Conservation (phyloP, 1,140 invertebrate species). For the Diorhabda elongata region DNA sequence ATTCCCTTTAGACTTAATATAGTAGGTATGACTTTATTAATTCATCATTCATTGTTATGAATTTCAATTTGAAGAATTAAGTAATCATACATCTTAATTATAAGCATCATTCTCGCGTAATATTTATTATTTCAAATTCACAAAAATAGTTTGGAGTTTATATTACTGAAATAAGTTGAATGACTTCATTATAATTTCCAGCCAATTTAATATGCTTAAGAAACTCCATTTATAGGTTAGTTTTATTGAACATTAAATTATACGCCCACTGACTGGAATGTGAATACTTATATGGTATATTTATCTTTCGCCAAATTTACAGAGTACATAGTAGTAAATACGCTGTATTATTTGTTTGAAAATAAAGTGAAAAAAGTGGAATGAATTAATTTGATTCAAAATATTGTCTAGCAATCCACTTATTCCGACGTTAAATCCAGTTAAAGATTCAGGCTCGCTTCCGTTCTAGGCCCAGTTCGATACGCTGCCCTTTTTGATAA, state of each 20-base stretch:
- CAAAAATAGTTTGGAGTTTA: not conserved
- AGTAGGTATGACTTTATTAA: too few relatives aligned
- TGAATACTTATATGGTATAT: not conserved
- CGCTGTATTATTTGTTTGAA: too few relatives aligned
- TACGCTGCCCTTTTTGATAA: too few relatives aligned
- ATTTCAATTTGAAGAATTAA: not conserved
- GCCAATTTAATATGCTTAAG: not conserved
- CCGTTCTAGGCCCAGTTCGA: too few relatives aligned
- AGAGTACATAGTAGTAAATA: too few relatives aligned
- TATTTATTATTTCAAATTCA: not conserved
- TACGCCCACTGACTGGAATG: not conserved
- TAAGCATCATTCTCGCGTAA: not conserved
- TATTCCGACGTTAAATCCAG: too few relatives aligned
- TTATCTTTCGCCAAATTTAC: too few relatives aligned
- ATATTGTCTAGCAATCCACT: too few relatives aligned
- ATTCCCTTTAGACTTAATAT: too few relatives aligned
- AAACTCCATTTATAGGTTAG: not conserved
- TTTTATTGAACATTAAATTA: not conserved
- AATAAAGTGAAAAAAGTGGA: too few relatives aligned
- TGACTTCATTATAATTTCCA: not conserved
- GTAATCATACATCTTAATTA: not conserved
- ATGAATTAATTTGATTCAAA: too few relatives aligned
- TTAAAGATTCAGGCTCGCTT: too few relatives aligned
- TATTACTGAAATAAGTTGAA: not conserved
- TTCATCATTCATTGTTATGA: not conserved